Evolutionary conservation across 2,113 vertebrate species (phyloP).

Genomic region (Melanocharis versteri): DNA sequence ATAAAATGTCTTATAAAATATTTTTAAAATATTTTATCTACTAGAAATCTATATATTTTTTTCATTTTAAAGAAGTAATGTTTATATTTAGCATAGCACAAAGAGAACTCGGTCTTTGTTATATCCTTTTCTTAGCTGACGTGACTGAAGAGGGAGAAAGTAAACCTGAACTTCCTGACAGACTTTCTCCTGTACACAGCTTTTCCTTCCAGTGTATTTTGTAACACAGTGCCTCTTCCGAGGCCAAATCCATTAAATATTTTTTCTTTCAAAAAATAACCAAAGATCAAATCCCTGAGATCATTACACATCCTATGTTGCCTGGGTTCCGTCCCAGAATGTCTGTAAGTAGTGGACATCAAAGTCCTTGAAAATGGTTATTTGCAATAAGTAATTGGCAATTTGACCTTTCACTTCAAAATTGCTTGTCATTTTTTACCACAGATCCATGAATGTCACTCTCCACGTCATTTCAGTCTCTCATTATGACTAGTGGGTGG

Average conservation of each 20-base stretch:
- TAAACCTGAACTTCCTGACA: neutral
- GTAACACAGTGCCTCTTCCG: neutral
- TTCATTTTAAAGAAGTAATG: neutral
- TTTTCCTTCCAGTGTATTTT: neutral
- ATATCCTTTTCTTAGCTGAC: neutral
- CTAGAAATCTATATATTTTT: neutral
- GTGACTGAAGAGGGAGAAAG: neutral
- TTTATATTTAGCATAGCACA: neutral
- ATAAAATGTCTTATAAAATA: neutral
- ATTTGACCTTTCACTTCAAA: constrained; percentile 7
- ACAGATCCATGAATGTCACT: neutral
- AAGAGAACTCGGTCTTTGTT: neutral
- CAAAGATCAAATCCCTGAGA: neutral
- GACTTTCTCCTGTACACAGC: neutral
- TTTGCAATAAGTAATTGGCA: neutral
- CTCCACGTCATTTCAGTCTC: neutral
- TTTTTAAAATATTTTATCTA: neutral
- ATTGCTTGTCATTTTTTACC: neutral
- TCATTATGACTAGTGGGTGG: neutral
- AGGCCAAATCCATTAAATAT: neutral
- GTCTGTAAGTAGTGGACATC: neutral
- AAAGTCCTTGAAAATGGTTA: neutral
- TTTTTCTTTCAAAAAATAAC: neutral
- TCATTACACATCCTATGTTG: fast-evolving
- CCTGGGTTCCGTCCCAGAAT: neutral